Evolutionary conservation across 2,888 invertebrate species (phyloP).

Genomic region (Pyrrhosoma nymphula): DNA sequence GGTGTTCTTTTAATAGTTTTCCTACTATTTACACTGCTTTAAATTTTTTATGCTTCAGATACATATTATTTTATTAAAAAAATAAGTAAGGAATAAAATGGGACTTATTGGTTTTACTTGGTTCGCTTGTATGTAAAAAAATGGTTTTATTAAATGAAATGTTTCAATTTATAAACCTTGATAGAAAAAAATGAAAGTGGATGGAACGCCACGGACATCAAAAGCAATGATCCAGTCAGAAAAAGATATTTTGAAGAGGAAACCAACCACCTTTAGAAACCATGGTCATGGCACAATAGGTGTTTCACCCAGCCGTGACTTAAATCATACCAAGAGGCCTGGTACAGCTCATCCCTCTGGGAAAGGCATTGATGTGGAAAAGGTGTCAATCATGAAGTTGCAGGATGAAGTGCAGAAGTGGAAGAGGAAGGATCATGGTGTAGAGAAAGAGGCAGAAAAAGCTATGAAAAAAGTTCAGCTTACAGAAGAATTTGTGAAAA

Average conservation of each 20-base stretch:
- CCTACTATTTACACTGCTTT: too few relatives aligned
- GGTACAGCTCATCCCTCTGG: slow-evolving; percentile 1
- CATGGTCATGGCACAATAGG: not conserved
- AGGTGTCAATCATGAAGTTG: not conserved
- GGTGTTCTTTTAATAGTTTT: too few relatives aligned
- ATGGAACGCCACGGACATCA: not conserved
- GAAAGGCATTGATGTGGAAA: not conserved
- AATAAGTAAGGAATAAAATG: not conserved
- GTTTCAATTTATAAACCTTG: too few relatives aligned
- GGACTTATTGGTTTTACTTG: too few relatives aligned
- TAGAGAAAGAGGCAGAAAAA: not conserved
- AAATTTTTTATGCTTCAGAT: too few relatives aligned
- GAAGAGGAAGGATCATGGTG: slow-evolving; percentile 49
- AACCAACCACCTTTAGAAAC: not conserved
- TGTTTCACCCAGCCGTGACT: not conserved
- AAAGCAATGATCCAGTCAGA: slow-evolving; percentile 37
- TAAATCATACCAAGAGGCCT: not conserved
- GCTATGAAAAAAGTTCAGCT: not conserved
- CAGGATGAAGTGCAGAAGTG: slow-evolving; percentile 26
- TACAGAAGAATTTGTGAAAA: slow-evolving; percentile 74
- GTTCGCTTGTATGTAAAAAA: too few relatives aligned
- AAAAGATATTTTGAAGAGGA: slow-evolving; percentile 29
- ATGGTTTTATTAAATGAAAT: too few relatives aligned
- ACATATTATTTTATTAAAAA: not conserved
- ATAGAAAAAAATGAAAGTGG: slow-evolving; percentile 44